A percentile compares a stretch with the other conserved stretches of the same genome.
These are phyloP conservation scores for Zaprionus taronus DNA, from an alignment of 1,140 invertebrate genomes.

Conservation along the genomic window DNA sequence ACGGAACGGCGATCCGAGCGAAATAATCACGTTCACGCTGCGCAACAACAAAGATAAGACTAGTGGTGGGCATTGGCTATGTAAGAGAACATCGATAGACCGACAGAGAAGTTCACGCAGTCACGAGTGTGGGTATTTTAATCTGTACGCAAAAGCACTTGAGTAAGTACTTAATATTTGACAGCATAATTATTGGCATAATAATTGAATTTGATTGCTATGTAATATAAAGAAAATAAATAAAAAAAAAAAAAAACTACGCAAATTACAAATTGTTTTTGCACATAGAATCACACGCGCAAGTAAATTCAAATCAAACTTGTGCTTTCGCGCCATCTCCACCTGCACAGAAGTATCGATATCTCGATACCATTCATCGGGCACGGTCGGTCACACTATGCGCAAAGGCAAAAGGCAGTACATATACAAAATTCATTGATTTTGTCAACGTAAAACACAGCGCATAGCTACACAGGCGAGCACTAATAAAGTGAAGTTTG, in stretches of 20 bases:
- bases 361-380: slow-evolving; percentile 20
- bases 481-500: slow-evolving; percentile 55
- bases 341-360: slow-evolving; percentile 9
- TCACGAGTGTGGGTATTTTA: slow-evolving; percentile 1
- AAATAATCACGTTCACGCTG: slow-evolving; percentile 56
- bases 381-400: slow-evolving; percentile 39
- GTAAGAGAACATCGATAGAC: slow-evolving; percentile 26
- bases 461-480: slow-evolving; percentile 61
- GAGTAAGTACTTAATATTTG: background rate
- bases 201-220: background rate
- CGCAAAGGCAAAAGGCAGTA: slow-evolving; percentile 43
- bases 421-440: slow-evolving; percentile 83
- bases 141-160: background rate
- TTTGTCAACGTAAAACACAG: slow-evolving; percentile 82
- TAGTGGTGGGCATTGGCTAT: slow-evolving; percentile 24
- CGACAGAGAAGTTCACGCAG: background rate
- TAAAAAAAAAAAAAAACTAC: background rate
- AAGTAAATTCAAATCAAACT: background rate
- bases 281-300: background rate
- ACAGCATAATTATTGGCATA: background rate
- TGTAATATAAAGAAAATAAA: background rate
- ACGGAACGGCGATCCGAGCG: slow-evolving; percentile 49
- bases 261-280: background rate
- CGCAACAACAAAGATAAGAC: slow-evolving; percentile 67
- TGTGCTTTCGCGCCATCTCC: slow-evolving; percentile 3